Conservation (phyloP, 2,888 invertebrate species). For the Drosophila demipolita region DNA sequence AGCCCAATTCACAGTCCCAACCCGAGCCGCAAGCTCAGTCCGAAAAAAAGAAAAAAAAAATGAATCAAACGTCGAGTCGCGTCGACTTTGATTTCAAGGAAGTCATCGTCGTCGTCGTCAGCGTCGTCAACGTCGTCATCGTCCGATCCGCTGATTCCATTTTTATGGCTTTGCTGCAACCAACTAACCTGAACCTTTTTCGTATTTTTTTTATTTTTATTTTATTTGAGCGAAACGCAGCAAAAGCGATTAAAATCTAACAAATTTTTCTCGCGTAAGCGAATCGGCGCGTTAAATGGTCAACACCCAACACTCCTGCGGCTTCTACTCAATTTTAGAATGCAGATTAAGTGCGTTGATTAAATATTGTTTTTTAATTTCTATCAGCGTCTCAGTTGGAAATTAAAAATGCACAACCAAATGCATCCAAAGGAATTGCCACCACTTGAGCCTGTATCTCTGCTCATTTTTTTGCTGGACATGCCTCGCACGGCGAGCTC, state of each 20-base stretch:
- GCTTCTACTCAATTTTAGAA: constrained; percentile 61
- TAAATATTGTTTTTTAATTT: constrained; percentile 81
- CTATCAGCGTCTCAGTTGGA: constrained; percentile 43
- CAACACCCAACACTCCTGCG: constrained; percentile 69
- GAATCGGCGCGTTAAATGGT: constrained; percentile 74
- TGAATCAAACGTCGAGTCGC: constrained; percentile 64
- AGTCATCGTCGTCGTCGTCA: constrained; percentile 59
- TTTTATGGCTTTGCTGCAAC: constrained; percentile 50
- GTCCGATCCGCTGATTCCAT: constrained; percentile 63
- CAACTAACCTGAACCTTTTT: constrained; percentile 51
- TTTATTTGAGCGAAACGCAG: constrained; percentile 57
- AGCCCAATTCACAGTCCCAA: constrained; percentile 13
- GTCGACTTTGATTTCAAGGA: constrained; percentile 75
- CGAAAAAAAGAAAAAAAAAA: constrained; percentile 39
- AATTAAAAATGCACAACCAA: constrained; percentile 67
- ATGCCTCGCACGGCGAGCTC: constrained; percentile 73
- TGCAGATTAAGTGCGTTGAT: constrained; percentile 80
- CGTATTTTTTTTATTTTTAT: constrained; percentile 5
- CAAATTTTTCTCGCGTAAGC: constrained; percentile 47
- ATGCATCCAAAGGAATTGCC: constrained; percentile 60
- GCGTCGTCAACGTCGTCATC: constrained; percentile 33
- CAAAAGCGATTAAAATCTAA: constrained; percentile 73
- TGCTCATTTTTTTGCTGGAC: constrained; percentile 8
- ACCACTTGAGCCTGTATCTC: constrained; percentile 6
- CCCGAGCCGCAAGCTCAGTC: constrained; percentile 6